These are phyloP conservation scores for Ceratothoa steindachneri DNA, from an alignment of 2,888 invertebrate species.

Conservation along the genomic window DNA sequence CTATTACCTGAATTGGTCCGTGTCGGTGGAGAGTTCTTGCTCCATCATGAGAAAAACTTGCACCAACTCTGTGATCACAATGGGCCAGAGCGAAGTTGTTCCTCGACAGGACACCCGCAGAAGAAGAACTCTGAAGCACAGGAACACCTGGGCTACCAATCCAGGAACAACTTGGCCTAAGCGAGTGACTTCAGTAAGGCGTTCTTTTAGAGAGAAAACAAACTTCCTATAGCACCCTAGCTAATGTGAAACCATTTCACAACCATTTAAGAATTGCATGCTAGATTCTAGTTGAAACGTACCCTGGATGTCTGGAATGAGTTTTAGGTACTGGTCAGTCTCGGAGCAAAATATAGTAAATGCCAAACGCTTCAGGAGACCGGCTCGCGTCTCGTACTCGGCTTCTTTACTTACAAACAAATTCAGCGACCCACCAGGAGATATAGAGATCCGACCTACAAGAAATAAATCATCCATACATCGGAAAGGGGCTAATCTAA, in stretches of 20 bases:
- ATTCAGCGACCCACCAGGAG: constrained; percentile 72
- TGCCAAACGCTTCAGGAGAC: constrained; percentile 72
- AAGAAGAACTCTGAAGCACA: constrained; percentile 80
- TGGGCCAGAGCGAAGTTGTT: constrained; percentile 84
- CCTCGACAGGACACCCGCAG: constrained; percentile 77
- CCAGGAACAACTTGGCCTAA: constrained; percentile 67
- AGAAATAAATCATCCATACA: constrained; percentile 44
- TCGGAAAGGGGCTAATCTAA: neutral
- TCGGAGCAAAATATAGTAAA: constrained; percentile 83
- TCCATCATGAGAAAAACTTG: constrained; percentile 82
- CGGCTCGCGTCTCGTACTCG: constrained; percentile 71
- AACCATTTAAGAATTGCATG: too few species aligned
- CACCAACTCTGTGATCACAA: constrained; percentile 83
- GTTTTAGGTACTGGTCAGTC: constrained; percentile 77
- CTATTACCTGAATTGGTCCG: constrained; percentile 71
- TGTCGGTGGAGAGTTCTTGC: constrained; percentile 71
- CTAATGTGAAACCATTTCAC: neutral
- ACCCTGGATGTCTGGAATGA: constrained; percentile 87
- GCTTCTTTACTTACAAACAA: constrained; percentile 77
- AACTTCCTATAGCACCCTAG: neutral
- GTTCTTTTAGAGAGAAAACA: constrained; percentile 60
- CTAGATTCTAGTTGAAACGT: too few species aligned
- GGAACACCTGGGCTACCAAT: constrained; percentile 78
- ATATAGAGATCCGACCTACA: constrained; percentile 68
- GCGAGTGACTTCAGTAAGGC: constrained; percentile 75